Conservation (phyloP, 2,888 invertebrate species). For the Ectemnius lituratus region DNA sequence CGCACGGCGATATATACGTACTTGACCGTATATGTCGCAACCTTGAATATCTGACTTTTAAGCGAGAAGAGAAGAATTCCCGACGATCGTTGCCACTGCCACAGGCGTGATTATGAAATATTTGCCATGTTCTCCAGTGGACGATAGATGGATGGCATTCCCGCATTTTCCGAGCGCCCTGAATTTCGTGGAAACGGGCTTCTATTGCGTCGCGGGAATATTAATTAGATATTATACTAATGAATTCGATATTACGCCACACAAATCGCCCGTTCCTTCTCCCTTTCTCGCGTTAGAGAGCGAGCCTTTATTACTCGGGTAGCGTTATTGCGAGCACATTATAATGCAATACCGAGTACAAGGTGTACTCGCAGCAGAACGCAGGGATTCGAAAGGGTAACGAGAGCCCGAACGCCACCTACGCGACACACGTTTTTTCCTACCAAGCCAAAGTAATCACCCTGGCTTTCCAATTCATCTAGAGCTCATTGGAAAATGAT, state of each 20-base stretch:
- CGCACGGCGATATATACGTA: background rate
- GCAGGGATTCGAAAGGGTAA: too few relatives aligned
- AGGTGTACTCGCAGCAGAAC: too few relatives aligned
- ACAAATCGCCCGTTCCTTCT: background rate
- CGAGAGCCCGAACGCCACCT: too few relatives aligned
- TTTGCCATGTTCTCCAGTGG: background rate
- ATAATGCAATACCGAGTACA: too few relatives aligned
- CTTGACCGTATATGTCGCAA: slow-evolving; percentile 33
- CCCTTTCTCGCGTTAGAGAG: slow-evolving; percentile 4
- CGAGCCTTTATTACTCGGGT: too few relatives aligned
- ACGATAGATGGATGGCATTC: background rate
- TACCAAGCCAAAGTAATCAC: background rate
- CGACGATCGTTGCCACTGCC: background rate
- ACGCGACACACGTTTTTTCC: too few relatives aligned
- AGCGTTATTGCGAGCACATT: too few relatives aligned
- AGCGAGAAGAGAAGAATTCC: slow-evolving; percentile 9
- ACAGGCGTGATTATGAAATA: background rate
- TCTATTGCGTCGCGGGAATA: background rate
- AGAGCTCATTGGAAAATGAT: slow-evolving; percentile 37
- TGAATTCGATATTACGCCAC: background rate
- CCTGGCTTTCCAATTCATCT: background rate
- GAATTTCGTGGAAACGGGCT: background rate
- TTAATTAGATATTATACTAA: slow-evolving; percentile 7
- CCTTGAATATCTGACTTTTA: slow-evolving; percentile 34
- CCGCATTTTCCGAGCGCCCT: background rate